phyloP scores from a whole-genome alignment of 2,113 vertebrate genomes.

The Macquaria australasica region DNA sequence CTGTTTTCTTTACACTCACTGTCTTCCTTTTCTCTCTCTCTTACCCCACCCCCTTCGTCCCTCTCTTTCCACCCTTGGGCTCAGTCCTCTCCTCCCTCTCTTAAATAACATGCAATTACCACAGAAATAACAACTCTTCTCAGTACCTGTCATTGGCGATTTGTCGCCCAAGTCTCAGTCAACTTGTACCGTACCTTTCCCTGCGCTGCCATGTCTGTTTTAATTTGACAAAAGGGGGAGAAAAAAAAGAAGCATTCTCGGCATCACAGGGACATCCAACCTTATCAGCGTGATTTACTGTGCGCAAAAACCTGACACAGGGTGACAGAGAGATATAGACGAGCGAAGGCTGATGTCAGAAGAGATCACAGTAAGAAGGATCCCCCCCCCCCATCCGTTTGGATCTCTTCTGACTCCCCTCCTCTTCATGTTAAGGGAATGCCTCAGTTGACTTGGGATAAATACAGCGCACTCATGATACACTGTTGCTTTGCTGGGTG shows the following conservation, averaged over 20 bases:
- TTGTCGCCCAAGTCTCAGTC: conserved; percentile 63
- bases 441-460: conserved; percentile 52
- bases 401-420: conserved; percentile 53
- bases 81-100: conserved; percentile 11
- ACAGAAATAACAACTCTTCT: conserved; percentile 67
- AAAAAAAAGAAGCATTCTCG: conserved; percentile 37
- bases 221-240: conserved; percentile 64
- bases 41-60: neutral
- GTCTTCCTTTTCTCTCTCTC: conserved; percentile 8
- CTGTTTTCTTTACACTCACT: conserved; percentile 4
- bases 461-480: conserved; percentile 28
- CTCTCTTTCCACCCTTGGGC: neutral
- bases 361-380: conserved; percentile 66
- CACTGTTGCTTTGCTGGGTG: conserved; percentile 22
- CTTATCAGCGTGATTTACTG: conserved; percentile 74
- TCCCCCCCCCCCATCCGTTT: conserved; percentile 46
- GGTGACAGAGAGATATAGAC: conserved; percentile 74
- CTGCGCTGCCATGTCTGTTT: conserved; percentile 56
- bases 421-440: conserved; percentile 51
- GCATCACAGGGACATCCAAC: conserved; percentile 75
- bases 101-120: conserved; percentile 72
- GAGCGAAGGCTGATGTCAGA: conserved; percentile 77
- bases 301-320: conserved; percentile 63
- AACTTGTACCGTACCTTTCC: conserved; percentile 55
- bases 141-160: conserved; percentile 60